phyloP scores from a whole-genome alignment of 2,113 vertebrate genomes.

The Ctenomys sociabilis region DNA sequence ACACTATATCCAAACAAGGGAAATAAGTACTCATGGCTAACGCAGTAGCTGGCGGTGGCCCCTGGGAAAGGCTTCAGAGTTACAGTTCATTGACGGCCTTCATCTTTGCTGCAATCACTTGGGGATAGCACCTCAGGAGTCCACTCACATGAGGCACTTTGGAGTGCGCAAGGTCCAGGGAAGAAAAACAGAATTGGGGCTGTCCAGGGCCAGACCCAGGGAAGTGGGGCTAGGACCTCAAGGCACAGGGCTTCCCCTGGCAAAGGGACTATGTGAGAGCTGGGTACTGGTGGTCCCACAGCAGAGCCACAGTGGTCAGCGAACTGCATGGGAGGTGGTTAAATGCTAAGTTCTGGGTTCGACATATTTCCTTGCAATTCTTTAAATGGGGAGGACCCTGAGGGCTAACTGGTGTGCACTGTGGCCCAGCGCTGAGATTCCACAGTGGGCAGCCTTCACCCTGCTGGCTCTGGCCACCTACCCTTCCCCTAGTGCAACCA shows the following conservation, averaged over 20 bases:
- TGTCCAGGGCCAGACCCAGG: too few species aligned
- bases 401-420: conserved; percentile 69
- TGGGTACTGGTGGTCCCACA: neutral
- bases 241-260: neutral
- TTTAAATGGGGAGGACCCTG: neutral
- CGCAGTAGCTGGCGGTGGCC: neutral
- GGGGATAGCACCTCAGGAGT: neutral
- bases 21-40: neutral
- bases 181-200: neutral
- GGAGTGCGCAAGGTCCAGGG: neutral
- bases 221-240: neutral
- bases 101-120: neutral
- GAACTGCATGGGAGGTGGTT: neutral
- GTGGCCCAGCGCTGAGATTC: neutral
- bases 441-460: neutral
- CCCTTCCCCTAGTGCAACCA: neutral
- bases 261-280: neutral
- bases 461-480: conserved; percentile 2
- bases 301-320: neutral
- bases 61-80: conserved; percentile 30
- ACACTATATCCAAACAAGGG: neutral
- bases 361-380: neutral
- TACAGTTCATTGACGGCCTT: conserved; percentile 3
- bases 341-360: neutral
- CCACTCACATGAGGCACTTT: neutral